Percentiles rank a stretch among this genome's conserved stretches.
These are phyloP conservation scores for Scaptomyza pallida DNA, from an alignment of 1,140 invertebrate species.

Conservation along the genomic window DNA sequence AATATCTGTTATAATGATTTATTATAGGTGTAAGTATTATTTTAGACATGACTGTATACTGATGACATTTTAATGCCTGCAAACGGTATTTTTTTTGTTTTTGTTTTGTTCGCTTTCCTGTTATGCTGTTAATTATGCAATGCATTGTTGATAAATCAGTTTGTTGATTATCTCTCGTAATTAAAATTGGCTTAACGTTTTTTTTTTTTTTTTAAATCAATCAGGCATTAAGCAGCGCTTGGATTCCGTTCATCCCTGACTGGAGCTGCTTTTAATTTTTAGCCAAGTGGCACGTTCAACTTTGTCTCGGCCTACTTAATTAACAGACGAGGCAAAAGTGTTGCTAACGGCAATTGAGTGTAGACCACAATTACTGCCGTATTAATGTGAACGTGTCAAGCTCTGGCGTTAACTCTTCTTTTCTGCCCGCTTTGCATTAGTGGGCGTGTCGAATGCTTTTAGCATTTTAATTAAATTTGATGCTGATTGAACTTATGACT, in stretches of 20 bases:
- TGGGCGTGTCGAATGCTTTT: conserved; percentile 68
- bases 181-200: conserved; percentile 8
- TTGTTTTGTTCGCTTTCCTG: background rate
- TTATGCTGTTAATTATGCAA: background rate
- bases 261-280: too few species aligned
- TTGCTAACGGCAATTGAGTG: conserved; percentile 49
- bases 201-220: background rate
- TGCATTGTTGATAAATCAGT: background rate
- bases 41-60: background rate
- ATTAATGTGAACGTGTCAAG: conserved; percentile 52
- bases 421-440: conserved; percentile 49
- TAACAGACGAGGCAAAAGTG: conserved; percentile 51
- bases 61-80: background rate
- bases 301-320: conserved; percentile 55
- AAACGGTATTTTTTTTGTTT: background rate
- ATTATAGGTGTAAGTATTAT: background rate
- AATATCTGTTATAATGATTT: too few species aligned
- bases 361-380: conserved; percentile 77
- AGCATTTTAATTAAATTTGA: conserved; percentile 82
- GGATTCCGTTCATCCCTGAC: background rate
- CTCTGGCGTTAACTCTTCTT: conserved; percentile 24
- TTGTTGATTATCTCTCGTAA: background rate
- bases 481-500: conserved; percentile 80
- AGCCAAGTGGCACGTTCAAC: conserved; percentile 11
- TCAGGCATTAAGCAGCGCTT: background rate